Evolutionary conservation across 2,797 vertebrate species (phyloP), one percentile per base, ranked within the genome.

Genomic region (Schizothorax lantsangensis): DNA sequence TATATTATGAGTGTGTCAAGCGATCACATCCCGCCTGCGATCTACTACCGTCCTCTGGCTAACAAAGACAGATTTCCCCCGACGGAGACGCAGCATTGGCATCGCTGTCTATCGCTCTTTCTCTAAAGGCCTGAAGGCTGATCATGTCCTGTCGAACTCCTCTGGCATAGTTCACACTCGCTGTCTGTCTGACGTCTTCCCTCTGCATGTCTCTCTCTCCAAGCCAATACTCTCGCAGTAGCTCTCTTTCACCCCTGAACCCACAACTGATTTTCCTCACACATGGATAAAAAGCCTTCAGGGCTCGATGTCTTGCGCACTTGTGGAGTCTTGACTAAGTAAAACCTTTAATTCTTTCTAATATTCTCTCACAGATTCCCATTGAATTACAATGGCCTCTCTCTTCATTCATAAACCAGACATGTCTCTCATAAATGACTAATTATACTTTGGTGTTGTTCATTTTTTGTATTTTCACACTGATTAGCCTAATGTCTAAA

Each of bases 31-130:
- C 95, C 93, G 95, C 95, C 95, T 72, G 91, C 92, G 90, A 96
- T 96, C 94, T 95, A 95, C 96, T 96, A 96, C 93, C 54, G 94
- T 96, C 93, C 93, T 92, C 93, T 94, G 93, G 90, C 94, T 96
- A 96, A 96, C 94, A 79, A 96, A 96, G 96, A 96, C 90, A 72
- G 95, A 96, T 96, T 93, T 91, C 36, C 66, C 90, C 88, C 93
- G 89, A 92, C 77, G 88, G 88, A 95, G 93, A 94, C 88, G 93
- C 95, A 94, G 94, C 90, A 91, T 90, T 91, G 93, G 91, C 93
- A 93, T 94, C 95, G 95, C 95, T 94, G 94, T 94, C 45, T 94
- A 91, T 91, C 94, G 90, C 81, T 89, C 93, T 96, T 84, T 89
- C 95, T 90, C 92, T 95, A 93, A 95, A 95, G 95, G 95, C 69